These are phyloP conservation scores for Stictonetta naevosa DNA, from an alignment of 2,113 vertebrate genomes.

Conservation along the genomic window DNA sequence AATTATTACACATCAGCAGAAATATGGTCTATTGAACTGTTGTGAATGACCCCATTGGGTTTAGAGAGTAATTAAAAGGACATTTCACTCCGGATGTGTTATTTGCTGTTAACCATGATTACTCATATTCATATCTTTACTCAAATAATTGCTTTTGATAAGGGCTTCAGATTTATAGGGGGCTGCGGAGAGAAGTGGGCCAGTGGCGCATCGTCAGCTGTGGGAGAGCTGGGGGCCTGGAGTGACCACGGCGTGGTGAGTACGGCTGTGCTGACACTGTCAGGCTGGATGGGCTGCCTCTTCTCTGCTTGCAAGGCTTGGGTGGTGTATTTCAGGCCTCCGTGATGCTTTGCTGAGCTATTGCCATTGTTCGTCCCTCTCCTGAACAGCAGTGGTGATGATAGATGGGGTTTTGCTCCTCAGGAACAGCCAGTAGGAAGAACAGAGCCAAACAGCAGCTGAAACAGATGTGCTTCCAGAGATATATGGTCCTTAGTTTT, in stretches of 20 bases:
- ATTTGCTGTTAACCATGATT: conserved; percentile 43
- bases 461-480: neutral
- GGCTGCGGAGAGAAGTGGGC: neutral
- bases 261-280: neutral
- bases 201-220: neutral
- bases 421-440: neutral
- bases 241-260: conserved; percentile 3
- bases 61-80: conserved; percentile 53
- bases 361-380: neutral
- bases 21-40: neutral
- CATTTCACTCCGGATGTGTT: conserved; percentile 3
- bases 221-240: neutral
- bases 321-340: neutral
- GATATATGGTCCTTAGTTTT: neutral
- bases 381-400: neutral
- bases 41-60: neutral
- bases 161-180: conserved; percentile 62
- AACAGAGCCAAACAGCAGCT: neutral
- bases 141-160: conserved; percentile 66
- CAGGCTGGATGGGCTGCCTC: neutral
- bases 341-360: neutral
- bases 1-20: conserved; percentile 42
- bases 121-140: conserved; percentile 32
- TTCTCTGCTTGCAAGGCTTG: neutral
- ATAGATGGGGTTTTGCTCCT: neutral